Conservation (phyloP, 2,797 vertebrate species). For the Argyrosomus regius region DNA sequence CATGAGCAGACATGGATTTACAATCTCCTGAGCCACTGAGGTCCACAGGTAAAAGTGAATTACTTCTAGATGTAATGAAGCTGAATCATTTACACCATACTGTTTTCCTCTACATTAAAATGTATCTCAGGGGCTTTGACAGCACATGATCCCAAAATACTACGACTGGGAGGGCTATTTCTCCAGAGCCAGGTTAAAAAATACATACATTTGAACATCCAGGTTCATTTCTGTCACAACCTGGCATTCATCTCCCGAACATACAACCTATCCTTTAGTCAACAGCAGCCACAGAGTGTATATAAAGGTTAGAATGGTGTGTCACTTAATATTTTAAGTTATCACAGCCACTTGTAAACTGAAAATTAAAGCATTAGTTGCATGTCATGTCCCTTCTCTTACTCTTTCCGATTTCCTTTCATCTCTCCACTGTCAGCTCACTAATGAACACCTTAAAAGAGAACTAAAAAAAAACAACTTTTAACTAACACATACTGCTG, state of each 20-base stretch:
- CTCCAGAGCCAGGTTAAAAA: neutral
- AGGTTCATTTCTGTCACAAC: neutral
- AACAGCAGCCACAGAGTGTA: neutral
- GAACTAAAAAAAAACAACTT: neutral
- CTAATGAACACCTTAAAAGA: neutral
- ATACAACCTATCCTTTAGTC: neutral
- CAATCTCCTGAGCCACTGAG: slow-evolving; percentile 1
- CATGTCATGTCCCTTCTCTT: neutral
- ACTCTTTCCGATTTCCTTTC: neutral
- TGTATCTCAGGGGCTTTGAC: neutral
- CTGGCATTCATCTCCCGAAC: neutral
- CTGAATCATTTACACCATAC: neutral
- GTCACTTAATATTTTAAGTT: neutral
- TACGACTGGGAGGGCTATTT: neutral
- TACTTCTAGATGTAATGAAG: neutral
- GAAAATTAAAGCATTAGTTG: neutral
- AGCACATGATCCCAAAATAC: neutral
- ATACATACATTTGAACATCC: neutral
- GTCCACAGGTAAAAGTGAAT: slow-evolving; percentile 14
- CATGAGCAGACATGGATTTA: slow-evolving; percentile 4
- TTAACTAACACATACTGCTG: neutral
- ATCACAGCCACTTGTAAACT: slow-evolving; percentile 12
- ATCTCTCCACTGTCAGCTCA: neutral
- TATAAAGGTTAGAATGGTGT: neutral
- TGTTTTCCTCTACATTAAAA: neutral